Base-by-base conservation (phyloP, 2,797 vertebrate genomes). In the Nasua narica region DNA sequence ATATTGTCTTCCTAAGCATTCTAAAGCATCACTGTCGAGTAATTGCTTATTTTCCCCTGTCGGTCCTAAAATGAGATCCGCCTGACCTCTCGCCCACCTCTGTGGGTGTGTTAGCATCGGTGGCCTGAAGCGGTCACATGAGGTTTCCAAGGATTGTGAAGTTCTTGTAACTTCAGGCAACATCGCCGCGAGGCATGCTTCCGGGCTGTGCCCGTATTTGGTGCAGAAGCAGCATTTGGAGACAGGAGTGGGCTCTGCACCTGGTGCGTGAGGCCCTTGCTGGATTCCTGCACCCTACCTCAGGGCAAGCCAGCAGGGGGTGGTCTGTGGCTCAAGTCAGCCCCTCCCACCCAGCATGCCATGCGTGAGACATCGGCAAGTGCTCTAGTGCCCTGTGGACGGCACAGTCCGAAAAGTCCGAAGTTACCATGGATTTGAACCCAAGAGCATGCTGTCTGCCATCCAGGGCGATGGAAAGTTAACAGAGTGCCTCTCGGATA, bases 361-460 rank as follows among this genome's bases (percentile, higher is more conserved):
- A 2, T 4, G 2, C 5, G 10, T 54, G 23, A 5, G 3, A 37
- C 3, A 19, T 0, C 5, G 15, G 14, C 48, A 27, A n/a, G n/a
- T 43, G 18, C 40, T 32, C 3, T 4, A 10, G 8, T 0, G 46
- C 37, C 27, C 4, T 1, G 5, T 4, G 27, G 37, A 46, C 21
- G 62, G 10, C 65, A 56, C 35, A 4, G 10, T 40, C 9, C 5
- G 85, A 37, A 37, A 82, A 52, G 14, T 37, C 46, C 46, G 27
- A 40, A 40, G 27, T 19, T 5, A 14, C 46, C 46, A 14, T 15
- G 32, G 6, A 32, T 29, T 29, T 62, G 56, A 92, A 54, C 35
- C 6, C 9, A 5, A 83, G 62, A 76, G 3, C 21, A 48, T 46
- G 12, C 0, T 21, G 50, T 48, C 27, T 29, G n/a, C 7, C 40